Conservation (phyloP, 2,888 invertebrate species). For the Melanotus villosus region DNA sequence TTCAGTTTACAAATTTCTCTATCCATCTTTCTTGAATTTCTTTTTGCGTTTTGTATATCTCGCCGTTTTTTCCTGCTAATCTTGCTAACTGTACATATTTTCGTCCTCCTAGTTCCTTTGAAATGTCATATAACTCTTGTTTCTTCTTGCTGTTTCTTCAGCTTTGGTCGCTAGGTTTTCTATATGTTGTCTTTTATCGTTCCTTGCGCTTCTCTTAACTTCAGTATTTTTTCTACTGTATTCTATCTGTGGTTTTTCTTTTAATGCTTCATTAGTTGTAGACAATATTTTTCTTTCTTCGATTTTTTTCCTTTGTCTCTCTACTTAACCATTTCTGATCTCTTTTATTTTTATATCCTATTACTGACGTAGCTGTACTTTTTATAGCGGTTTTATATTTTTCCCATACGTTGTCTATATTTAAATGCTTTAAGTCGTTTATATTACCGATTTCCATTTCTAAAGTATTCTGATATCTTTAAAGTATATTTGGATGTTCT, state of each 20-base stretch:
- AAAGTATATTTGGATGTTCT: neutral
- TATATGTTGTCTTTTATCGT: constrained; percentile 11
- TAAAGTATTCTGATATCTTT: neutral
- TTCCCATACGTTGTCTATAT: constrained; percentile 9
- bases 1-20: constrained; percentile 4
- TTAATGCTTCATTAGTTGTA: constrained; percentile 8
- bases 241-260: constrained; percentile 3
- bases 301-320: constrained; percentile 7
- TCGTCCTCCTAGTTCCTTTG: constrained; percentile 1
- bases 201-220: constrained; percentile 11
- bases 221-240: neutral
- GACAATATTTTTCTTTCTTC: constrained; percentile 14
- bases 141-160: constrained; percentile 6
- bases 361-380: constrained; percentile 4
- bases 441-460: constrained; percentile 1
- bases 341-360: constrained; percentile 3
- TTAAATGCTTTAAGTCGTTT: constrained; percentile 6
- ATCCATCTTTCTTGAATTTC: constrained; percentile 9
- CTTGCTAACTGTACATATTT: constrained; percentile 8
- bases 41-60: constrained; percentile 9
- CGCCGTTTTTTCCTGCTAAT: constrained; percentile 1
- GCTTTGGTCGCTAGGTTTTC: constrained; percentile 4
- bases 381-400: constrained; percentile 8
- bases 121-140: constrained; percentile 2
- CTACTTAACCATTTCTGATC: constrained; percentile 7